Evolutionary conservation across 1,140 invertebrate species (phyloP).

Genomic region (Diachasma alloeum): DNA sequence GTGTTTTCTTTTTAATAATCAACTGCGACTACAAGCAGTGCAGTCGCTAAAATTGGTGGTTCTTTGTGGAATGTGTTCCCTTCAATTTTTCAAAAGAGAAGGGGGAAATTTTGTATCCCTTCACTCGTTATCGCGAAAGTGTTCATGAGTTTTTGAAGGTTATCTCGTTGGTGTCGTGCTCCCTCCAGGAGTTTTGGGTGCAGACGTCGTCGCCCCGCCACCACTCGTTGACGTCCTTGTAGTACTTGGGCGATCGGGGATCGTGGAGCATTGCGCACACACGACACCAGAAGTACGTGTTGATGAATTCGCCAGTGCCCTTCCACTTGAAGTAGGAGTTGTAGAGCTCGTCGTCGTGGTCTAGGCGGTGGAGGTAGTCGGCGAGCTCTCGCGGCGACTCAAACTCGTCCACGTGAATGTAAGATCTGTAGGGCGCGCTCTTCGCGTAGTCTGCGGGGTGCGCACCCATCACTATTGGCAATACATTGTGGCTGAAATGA

Average conservation of each 20-base stretch:
- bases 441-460: constrained; percentile 87
- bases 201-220: constrained; percentile 82
- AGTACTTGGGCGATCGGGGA: constrained; percentile 72
- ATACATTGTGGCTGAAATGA: constrained; percentile 79
- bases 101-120: background rate
- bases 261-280: constrained; percentile 91
- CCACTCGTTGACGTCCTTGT: constrained; percentile 86
- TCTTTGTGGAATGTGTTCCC: background rate
- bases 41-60: background rate
- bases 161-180: constrained; percentile 35
- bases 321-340: constrained; percentile 93
- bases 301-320: constrained; percentile 92
- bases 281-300: constrained; percentile 95
- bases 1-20: background rate
- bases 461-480: constrained; percentile 97
- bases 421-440: constrained; percentile 86
- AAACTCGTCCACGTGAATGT: constrained; percentile 95
- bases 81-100: background rate
- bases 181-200: constrained; percentile 74
- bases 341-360: constrained; percentile 86
- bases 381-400: constrained; percentile 84
- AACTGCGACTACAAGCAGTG: background rate
- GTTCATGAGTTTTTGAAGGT: background rate
- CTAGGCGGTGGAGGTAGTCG: constrained; percentile 83
- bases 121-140: background rate